Evolutionary conservation across 2,888 invertebrate genomes (phyloP).

Genomic region (Dyspetes luteomarginatus): DNA sequence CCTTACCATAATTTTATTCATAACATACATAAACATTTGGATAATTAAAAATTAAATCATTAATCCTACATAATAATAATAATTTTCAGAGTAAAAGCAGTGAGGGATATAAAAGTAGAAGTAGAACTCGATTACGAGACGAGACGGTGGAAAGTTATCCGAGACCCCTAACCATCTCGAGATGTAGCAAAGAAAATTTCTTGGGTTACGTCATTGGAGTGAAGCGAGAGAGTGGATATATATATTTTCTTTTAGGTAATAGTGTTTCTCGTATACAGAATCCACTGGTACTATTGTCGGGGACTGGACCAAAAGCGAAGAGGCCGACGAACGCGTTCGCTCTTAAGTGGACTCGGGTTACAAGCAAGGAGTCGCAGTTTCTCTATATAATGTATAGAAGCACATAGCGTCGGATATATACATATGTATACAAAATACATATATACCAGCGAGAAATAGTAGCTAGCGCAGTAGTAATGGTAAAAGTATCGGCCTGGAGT

Average conservation of each 20-base stretch:
- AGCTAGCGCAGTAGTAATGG: slow-evolving; percentile 12
- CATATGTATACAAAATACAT: neutral
- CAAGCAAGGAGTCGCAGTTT: slow-evolving; percentile 41
- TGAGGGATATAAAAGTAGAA: no score
- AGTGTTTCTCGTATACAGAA: slow-evolving; percentile 21
- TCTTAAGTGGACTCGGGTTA: slow-evolving; percentile 70
- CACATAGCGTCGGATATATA: slow-evolving; percentile 1
- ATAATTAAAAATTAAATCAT: no score
- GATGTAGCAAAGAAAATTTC: slow-evolving; percentile 12
- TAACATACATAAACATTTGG: no score
- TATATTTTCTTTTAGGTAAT: slow-evolving; percentile 33
- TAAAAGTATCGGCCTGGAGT: slow-evolving; percentile 39
- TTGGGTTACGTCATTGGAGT: slow-evolving; percentile 26
- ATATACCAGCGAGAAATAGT: slow-evolving; percentile 14
- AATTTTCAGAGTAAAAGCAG: no score
- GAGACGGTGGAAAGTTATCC: no score
- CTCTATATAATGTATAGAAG: neutral
- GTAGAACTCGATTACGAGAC: no score
- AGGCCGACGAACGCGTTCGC: slow-evolving; percentile 59
- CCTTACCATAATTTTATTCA: no score
- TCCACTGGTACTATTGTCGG: slow-evolving; percentile 34
- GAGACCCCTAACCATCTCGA: neutral
- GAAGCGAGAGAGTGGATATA: slow-evolving; percentile 36
- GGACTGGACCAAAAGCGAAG: slow-evolving; percentile 31
- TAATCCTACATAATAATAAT: no score